phyloP scores from a whole-genome alignment of 2,888 invertebrate genomes.

The Palloptera scutellata region DNA sequence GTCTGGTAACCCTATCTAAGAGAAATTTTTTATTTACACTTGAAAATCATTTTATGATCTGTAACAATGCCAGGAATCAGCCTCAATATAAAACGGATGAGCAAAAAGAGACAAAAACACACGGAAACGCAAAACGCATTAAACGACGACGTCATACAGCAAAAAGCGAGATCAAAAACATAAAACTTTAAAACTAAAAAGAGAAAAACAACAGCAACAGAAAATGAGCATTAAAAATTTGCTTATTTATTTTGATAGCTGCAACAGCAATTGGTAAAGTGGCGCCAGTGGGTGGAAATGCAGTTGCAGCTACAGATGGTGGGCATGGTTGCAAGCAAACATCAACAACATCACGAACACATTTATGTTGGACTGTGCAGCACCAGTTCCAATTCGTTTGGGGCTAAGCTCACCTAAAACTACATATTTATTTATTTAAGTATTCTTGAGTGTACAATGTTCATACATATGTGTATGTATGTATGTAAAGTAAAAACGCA shows the following conservation, averaged over 20 bases:
- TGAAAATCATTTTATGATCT: constrained; percentile 30
- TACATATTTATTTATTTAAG: no score
- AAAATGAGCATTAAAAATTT: constrained; percentile 8
- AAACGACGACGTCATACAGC: constrained; percentile 12
- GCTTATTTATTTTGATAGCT: constrained; percentile 32
- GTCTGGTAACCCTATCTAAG: no score
- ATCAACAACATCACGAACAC: not conserved
- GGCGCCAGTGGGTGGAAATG: constrained; percentile 50
- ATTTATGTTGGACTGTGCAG: not conserved
- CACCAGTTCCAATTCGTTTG: not conserved
- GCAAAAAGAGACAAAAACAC: constrained; percentile 10
- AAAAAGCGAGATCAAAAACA: constrained; percentile 11
- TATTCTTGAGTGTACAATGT: no score
- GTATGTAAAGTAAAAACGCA: not conserved
- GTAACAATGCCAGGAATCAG: constrained; percentile 34
- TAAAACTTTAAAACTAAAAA: constrained; percentile 19
- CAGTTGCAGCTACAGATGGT: constrained; percentile 8
- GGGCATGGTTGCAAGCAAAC: not conserved
- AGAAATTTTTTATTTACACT: constrained; percentile 16
- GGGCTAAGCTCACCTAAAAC: no score
- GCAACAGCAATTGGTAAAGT: constrained; percentile 42
- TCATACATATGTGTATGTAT: no score
- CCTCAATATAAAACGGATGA: constrained; percentile 30
- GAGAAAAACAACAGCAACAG: not conserved
- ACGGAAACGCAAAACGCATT: not conserved